Evolutionary conservation across 2,797 vertebrate genomes (phyloP).

Genomic region (Rhinoraja longicauda): DNA sequence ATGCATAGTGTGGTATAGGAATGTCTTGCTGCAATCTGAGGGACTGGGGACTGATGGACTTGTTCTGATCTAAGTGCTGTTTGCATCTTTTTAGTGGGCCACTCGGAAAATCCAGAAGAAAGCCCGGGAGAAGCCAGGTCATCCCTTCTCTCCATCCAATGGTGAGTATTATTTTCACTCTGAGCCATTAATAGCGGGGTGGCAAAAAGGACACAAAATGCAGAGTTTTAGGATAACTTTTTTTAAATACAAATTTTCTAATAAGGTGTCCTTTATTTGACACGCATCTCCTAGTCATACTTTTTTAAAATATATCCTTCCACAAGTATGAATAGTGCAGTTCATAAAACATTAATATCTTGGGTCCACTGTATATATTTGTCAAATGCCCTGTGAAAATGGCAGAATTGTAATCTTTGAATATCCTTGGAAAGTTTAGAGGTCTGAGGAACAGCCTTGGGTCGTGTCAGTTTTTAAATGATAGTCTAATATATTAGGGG

Average conservation of each 20-base stretch:
- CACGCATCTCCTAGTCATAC: not conserved
- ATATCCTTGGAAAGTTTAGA: not conserved
- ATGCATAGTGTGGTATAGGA: not conserved
- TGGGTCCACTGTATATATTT: not conserved
- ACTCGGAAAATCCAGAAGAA: constrained; percentile 80
- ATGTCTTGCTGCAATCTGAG: not conserved
- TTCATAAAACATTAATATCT: not conserved
- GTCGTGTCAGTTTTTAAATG: not conserved
- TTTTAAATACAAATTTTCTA: not conserved
- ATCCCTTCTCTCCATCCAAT: constrained; percentile 58
- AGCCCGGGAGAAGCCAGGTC: constrained; percentile 53
- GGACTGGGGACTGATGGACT: not conserved
- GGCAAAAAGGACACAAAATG: not conserved
- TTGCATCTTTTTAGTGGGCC: constrained; percentile 72
- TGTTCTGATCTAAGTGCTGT: not conserved
- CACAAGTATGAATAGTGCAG: not conserved
- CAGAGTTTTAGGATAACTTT: not conserved
- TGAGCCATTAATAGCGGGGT: not conserved
- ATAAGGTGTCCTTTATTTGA: not conserved
- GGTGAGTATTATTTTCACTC: constrained; percentile 49
- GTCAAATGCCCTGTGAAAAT: not conserved
- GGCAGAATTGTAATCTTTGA: not conserved
- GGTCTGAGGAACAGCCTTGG: not conserved
- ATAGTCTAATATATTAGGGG: too few species aligned
- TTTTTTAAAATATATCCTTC: not conserved